Percentiles rank a stretch among this genome's conserved stretches.
These are phyloP conservation scores for Drosophila vallismaia DNA, from an alignment of 2,888 invertebrate species.

Conservation along the genomic window DNA sequence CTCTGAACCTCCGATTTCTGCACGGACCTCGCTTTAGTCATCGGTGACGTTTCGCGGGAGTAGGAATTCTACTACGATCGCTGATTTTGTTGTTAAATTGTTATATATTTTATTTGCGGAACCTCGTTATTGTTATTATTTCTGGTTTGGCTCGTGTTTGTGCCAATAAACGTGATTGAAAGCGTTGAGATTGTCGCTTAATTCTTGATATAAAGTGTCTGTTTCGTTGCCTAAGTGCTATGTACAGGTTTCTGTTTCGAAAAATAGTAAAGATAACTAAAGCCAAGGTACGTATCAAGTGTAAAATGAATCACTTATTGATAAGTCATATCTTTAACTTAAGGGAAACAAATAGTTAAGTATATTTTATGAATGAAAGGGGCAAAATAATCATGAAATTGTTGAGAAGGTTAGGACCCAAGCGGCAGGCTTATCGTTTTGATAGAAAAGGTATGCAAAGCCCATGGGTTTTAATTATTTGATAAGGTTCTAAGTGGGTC, in stretches of 20 bases:
- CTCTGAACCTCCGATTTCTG: conserved; percentile 14
- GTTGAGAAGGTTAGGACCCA: conserved; percentile 4
- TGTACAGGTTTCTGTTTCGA: conserved; percentile 66
- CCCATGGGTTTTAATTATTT: not conserved
- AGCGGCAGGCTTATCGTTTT: not conserved
- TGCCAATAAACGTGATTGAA: conserved; percentile 24
- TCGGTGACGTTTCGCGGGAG: conserved; percentile 67
- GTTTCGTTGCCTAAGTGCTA: conserved; percentile 40
- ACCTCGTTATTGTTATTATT: not conserved
- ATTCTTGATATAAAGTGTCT: conserved; percentile 12
- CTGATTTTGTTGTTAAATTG: conserved; percentile 13
- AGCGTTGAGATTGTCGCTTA: conserved; percentile 20
- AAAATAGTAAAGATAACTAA: conserved; percentile 59
- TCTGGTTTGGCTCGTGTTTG: conserved; percentile 12
- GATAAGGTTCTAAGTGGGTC: not conserved
- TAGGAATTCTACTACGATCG: conserved; percentile 8
- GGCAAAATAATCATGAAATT: not conserved
- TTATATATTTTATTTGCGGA: conserved; percentile 10
- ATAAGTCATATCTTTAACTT: no score
- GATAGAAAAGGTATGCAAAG: not conserved
- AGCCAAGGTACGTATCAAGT: conserved; percentile 60
- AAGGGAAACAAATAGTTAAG: not conserved
- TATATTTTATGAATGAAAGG: conserved; percentile 8
- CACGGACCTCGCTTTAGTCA: conserved; percentile 57
- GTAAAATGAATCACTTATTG: not conserved